These are phyloP conservation scores for Acromyrmex echinatior DNA, from an alignment of 1,140 invertebrate species.

Conservation along the genomic window DNA sequence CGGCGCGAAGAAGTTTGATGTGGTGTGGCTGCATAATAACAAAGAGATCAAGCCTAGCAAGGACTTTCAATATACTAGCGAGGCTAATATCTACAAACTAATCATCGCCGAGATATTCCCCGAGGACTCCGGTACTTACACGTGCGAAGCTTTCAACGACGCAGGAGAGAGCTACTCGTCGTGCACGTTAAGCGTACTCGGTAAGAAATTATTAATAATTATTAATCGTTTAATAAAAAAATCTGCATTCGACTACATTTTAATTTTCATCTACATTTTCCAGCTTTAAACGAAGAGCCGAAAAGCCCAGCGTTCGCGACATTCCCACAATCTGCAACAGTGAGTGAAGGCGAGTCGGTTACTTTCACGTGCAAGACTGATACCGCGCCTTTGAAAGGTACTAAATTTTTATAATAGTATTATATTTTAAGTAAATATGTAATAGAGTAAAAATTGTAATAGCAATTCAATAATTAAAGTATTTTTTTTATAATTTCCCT, in stretches of 20 bases:
- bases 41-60: slow-evolving; percentile 98
- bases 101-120: slow-evolving; percentile 98
- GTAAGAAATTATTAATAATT: slow-evolving; percentile 89
- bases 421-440: not conserved
- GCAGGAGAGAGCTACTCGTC: slow-evolving; percentile 97
- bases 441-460: not conserved
- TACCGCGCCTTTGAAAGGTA: slow-evolving; percentile 89
- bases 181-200: slow-evolving; percentile 93
- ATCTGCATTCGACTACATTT: not conserved
- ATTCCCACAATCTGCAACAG: slow-evolving; percentile 96
- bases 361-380: slow-evolving; percentile 94
- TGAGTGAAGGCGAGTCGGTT: slow-evolving; percentile 93
- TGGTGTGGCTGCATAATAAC: slow-evolving; percentile 98
- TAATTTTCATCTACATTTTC: not conserved
- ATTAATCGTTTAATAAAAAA: not conserved
- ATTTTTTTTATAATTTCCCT: not conserved
- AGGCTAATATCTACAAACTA: slow-evolving; percentile 96
- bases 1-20: slow-evolving; percentile 95
- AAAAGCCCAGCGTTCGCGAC: slow-evolving; percentile 94
- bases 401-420: not conserved
- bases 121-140: slow-evolving; percentile 97
- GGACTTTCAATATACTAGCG: slow-evolving; percentile 97
- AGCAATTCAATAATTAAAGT: not conserved
- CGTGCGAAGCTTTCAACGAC: slow-evolving; percentile 98
- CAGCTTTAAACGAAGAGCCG: slow-evolving; percentile 95